phyloP scores from a whole-genome alignment of 2,797 vertebrate genomes.

The Mycteria americana region DNA sequence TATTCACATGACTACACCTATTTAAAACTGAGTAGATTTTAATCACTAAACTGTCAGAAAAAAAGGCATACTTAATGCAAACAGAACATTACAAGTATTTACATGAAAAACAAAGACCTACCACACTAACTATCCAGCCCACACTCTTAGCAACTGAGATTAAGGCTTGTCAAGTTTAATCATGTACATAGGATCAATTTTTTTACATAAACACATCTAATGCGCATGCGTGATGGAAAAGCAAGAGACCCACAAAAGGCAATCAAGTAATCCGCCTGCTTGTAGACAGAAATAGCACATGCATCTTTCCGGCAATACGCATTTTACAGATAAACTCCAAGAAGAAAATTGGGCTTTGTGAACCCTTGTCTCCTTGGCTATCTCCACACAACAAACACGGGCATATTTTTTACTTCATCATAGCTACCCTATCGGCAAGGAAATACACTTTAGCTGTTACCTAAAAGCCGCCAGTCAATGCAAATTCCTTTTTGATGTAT shows the following conservation, averaged over 20 bases:
- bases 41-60: not conserved
- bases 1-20: slow-evolving; percentile 14
- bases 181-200: not conserved
- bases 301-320: not conserved
- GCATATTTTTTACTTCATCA: not conserved
- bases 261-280: not conserved
- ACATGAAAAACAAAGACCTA: slow-evolving; percentile 44
- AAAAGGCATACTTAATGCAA: not conserved
- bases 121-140: not conserved
- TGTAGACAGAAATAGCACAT: not conserved
- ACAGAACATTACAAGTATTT: slow-evolving; percentile 14
- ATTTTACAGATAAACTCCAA: not conserved
- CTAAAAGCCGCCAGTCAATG: not conserved
- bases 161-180: slow-evolving; percentile 23
- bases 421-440: not conserved
- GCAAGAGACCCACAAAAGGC: not conserved
- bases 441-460: not conserved
- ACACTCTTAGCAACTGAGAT: not conserved
- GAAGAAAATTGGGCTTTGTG: not conserved
- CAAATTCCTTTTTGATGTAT: not conserved
- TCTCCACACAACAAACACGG: not conserved
- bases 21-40: slow-evolving; percentile 31
- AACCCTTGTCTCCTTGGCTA: not conserved
- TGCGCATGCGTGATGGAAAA: not conserved
- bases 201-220: not conserved